phyloP scores from a whole-genome alignment of 2,888 invertebrate genomes.

The Caenorhabditis japonica region DNA sequence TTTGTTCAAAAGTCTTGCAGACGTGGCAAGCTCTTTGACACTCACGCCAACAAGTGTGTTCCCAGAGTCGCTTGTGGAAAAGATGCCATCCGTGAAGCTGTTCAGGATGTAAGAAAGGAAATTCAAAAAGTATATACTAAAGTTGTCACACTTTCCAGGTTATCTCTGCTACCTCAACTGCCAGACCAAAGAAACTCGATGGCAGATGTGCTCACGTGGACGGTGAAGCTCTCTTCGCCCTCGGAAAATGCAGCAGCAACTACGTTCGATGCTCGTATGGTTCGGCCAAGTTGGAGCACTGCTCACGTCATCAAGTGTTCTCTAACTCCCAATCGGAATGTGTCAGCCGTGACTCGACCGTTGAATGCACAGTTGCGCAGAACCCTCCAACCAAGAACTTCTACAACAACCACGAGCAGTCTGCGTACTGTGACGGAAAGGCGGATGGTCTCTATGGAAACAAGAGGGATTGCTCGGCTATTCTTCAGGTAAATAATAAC shows the following conservation, averaged over 20 bases:
- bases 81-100: conserved; percentile 23
- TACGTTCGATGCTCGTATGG: conserved; percentile 38
- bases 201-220: conserved; percentile 25
- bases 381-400: conserved; percentile 25
- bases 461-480: conserved; percentile 63
- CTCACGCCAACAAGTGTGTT: conserved; percentile 38
- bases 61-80: conserved; percentile 31
- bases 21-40: conserved; percentile 47
- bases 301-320: conserved; percentile 30
- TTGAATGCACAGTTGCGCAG: conserved; percentile 19
- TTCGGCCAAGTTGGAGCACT: conserved; percentile 17
- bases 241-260: conserved; percentile 32
- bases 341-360: conserved; percentile 18
- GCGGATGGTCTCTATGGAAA: conserved; percentile 71
- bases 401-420: conserved; percentile 21
- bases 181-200: conserved; percentile 15
- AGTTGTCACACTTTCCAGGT: conserved; percentile 12
- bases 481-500: conserved; percentile 43
- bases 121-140: not conserved
- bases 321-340: conserved; percentile 22
- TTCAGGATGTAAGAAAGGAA: conserved; percentile 21
- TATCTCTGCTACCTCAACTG: conserved; percentile 16
- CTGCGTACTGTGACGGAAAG: conserved; percentile 56
- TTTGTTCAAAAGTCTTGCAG: conserved; percentile 26
- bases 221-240: conserved; percentile 17